These are phyloP conservation scores for Zaprionus bogoriensis DNA, from an alignment of 2,888 invertebrate genomes.

Conservation along the genomic window DNA sequence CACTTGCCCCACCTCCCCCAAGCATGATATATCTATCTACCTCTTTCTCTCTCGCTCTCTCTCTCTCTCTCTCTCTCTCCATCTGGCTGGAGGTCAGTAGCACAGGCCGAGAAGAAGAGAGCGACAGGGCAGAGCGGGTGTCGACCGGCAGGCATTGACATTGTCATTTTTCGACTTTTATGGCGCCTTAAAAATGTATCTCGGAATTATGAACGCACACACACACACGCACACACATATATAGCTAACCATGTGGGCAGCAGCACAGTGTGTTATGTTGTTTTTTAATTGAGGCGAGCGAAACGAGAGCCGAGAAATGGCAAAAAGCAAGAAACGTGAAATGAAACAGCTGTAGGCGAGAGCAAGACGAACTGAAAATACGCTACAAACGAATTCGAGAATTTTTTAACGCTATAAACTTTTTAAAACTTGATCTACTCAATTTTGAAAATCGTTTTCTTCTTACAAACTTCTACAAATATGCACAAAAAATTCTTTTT, in stretches of 20 bases:
- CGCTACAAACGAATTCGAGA: slow-evolving; percentile 1
- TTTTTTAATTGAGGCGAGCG: slow-evolving; percentile 48
- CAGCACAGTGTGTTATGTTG: slow-evolving; percentile 3
- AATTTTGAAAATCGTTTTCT: too few species aligned
- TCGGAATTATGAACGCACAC: slow-evolving; percentile 40
- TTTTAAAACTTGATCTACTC: too few species aligned
- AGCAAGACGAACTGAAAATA: slow-evolving; percentile 3
- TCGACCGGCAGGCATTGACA: slow-evolving; percentile 63
- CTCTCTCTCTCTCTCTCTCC: background rate
- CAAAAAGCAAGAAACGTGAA: slow-evolving; percentile 22
- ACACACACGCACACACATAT: background rate
- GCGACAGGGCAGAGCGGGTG: slow-evolving; percentile 7
- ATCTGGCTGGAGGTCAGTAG: slow-evolving; percentile 68
- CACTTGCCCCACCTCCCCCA: slow-evolving; percentile 20
- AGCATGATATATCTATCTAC: background rate
- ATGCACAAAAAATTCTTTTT: too few species aligned
- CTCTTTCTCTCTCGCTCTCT: slow-evolving; percentile 3
- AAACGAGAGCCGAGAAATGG: slow-evolving; percentile 35
- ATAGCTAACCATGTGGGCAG: slow-evolving; percentile 43
- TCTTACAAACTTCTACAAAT: too few species aligned
- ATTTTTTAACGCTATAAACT: too few species aligned
- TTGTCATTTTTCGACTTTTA: slow-evolving; percentile 75
- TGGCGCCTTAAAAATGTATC: slow-evolving; percentile 75
- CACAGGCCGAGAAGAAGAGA: slow-evolving; percentile 37
- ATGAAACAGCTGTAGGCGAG: background rate